phyloP scores from a whole-genome alignment of 2,797 vertebrate genomes.

The Gymnocypris eckloni region DNA sequence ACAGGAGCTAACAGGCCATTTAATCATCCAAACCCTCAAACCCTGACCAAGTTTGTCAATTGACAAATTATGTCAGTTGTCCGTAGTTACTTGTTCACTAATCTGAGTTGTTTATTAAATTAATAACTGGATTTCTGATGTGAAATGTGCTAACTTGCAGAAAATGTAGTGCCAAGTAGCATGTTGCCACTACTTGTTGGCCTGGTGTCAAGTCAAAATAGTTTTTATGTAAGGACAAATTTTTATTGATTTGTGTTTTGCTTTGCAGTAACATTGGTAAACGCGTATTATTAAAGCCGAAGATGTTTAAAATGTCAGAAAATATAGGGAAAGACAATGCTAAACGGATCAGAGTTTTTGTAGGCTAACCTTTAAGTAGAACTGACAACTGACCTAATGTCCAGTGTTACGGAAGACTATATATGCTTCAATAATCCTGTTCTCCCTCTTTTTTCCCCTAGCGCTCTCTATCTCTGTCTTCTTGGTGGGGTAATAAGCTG shows the following conservation, averaged over 20 bases:
- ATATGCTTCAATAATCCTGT: slow-evolving; percentile 25
- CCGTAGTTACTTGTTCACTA: slow-evolving; percentile 5
- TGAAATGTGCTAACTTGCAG: neutral
- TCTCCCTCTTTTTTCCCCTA: neutral
- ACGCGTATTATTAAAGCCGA: neutral
- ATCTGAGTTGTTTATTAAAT: slow-evolving; percentile 9
- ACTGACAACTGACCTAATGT: slow-evolving; percentile 22
- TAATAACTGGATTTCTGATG: neutral
- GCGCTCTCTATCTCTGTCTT: slow-evolving; percentile 23
- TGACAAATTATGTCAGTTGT: neutral
- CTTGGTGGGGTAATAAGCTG: slow-evolving; percentile 49
- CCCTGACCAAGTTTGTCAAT: neutral
- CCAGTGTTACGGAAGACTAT: slow-evolving; percentile 24
- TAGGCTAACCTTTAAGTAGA: slow-evolving; percentile 51
- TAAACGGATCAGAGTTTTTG: slow-evolving; percentile 35
- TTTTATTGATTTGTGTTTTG: neutral
- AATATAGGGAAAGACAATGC: neutral
- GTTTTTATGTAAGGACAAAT: neutral
- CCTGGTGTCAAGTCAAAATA: neutral
- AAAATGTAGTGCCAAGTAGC: neutral
- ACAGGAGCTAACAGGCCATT: neutral
- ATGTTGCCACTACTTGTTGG: neutral
- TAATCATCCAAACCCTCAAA: neutral
- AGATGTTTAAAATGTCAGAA: slow-evolving; percentile 22
- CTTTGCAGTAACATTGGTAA: neutral